Evolutionary conservation across 2,113 vertebrate genomes (phyloP).

Genomic region (Leptodactylus fuscus): DNA sequence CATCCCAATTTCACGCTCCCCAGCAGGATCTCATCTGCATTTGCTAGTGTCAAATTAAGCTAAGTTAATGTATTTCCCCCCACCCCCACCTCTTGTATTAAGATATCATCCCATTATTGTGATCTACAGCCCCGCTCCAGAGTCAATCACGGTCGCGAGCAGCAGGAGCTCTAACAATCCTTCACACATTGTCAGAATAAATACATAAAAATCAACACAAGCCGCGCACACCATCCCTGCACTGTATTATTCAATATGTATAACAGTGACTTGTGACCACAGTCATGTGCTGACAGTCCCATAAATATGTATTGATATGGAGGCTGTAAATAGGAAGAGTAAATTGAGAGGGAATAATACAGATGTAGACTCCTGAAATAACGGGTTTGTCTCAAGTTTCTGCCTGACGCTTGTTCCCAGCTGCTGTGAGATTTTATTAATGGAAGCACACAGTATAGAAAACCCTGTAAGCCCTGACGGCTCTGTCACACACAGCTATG

Average conservation of each 20-base stretch:
- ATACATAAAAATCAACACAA: slow-evolving; percentile 56
- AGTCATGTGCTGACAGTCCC: slow-evolving; percentile 40
- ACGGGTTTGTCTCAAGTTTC: background rate
- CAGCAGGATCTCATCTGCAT: slow-evolving; percentile 43
- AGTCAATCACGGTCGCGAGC: slow-evolving; percentile 52
- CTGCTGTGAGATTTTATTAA: background rate
- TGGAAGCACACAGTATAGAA: background rate
- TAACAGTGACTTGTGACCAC: slow-evolving; percentile 50
- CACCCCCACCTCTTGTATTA: slow-evolving; percentile 38
- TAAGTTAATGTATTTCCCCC: slow-evolving; percentile 44
- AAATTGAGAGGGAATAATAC: slow-evolving; percentile 43
- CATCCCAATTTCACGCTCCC: background rate
- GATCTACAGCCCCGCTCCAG: slow-evolving; percentile 44
- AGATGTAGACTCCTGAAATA: slow-evolving; percentile 4
- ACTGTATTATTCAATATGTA: slow-evolving; percentile 51
- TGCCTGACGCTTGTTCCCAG: background rate
- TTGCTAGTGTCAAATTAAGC: slow-evolving; percentile 57
- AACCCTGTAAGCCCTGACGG: background rate
- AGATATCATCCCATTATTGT: slow-evolving; percentile 52
- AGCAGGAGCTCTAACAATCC: slow-evolving; percentile 54
- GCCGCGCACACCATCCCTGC: slow-evolving; percentile 14
- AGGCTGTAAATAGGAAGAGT: slow-evolving; percentile 38
- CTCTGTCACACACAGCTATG: background rate
- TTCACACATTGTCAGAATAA: slow-evolving; percentile 57
- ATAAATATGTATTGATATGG: slow-evolving; percentile 58